Evolutionary conservation across 2,113 vertebrate genomes (phyloP).

Genomic region (Bombycilla garrulus): DNA sequence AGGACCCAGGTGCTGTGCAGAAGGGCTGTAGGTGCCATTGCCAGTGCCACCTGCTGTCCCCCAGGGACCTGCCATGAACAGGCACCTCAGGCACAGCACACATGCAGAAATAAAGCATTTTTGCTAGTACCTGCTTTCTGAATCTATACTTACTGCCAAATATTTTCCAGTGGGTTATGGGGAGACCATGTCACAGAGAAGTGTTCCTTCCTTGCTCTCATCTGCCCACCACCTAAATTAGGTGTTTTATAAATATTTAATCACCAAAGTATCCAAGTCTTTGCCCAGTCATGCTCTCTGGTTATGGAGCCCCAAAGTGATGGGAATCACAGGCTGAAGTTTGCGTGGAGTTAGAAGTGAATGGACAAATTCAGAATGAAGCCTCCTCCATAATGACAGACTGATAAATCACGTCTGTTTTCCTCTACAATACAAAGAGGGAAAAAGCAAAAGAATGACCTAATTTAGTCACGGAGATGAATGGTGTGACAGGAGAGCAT

Average conservation of each 20-base stretch:
- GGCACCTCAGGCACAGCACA: neutral
- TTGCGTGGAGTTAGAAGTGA: neutral
- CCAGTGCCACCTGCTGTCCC: neutral
- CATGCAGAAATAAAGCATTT: neutral
- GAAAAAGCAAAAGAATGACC: slow-evolving; percentile 32
- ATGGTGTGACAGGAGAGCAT: slow-evolving; percentile 4
- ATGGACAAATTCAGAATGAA: neutral
- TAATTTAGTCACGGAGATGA: slow-evolving; percentile 41
- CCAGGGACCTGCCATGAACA: neutral
- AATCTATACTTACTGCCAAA: neutral
- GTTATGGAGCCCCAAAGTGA: neutral
- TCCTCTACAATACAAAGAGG: neutral
- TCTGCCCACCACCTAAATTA: neutral
- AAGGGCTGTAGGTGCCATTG: neutral
- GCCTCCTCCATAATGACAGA: slow-evolving; percentile 7
- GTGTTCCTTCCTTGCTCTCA: neutral
- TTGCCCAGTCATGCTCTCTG: slow-evolving; percentile 24
- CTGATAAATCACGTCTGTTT: slow-evolving; percentile 13
- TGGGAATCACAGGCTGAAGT: slow-evolving; percentile 26
- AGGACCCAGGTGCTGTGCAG: neutral
- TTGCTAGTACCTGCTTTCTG: neutral
- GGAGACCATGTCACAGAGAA: neutral
- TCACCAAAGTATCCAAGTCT: neutral
- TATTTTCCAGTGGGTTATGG: neutral
- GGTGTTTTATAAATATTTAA: slow-evolving; percentile 1